A percentile compares a stretch with the other conserved stretches of the same genome.
phyloP scores from a whole-genome alignment of 1,140 invertebrate genomes.

The Drosophila carrolli region DNA sequence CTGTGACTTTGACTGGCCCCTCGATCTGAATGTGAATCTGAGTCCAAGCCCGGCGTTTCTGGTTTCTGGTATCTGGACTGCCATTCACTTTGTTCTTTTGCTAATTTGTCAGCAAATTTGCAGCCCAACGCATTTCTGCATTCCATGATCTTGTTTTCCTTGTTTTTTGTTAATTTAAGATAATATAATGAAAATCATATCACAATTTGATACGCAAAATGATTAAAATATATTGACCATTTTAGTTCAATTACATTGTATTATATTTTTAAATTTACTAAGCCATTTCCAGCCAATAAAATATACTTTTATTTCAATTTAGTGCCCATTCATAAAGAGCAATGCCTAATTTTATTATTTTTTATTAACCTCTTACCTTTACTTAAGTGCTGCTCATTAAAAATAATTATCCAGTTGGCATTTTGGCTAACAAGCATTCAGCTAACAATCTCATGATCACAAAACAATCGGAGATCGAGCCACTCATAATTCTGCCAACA shows the following conservation, averaged over 20 bases:
- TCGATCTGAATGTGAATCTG: background rate
- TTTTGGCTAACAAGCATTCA: slow-evolving; percentile 19
- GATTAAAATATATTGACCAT: too few relatives aligned
- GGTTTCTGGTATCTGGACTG: slow-evolving; percentile 3
- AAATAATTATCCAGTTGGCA: slow-evolving; percentile 45
- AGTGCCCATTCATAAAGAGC: background rate
- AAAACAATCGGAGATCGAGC: slow-evolving; percentile 10
- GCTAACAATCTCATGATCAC: slow-evolving; percentile 1
- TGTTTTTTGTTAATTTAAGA: too few relatives aligned
- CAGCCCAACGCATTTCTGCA: slow-evolving; percentile 46
- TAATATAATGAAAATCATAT: too few relatives aligned
- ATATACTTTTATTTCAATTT: too few relatives aligned
- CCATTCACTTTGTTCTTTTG: slow-evolving; percentile 36
- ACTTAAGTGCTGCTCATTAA: slow-evolving; percentile 19
- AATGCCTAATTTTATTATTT: background rate
- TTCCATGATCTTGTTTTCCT: background rate
- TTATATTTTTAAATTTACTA: too few relatives aligned
- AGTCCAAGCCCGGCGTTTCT: slow-evolving; percentile 7
- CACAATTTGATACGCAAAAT: too few relatives aligned
- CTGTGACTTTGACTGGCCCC: slow-evolving; percentile 16
- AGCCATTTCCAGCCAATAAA: too few relatives aligned
- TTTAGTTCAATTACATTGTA: too few relatives aligned
- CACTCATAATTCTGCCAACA: slow-evolving; percentile 13
- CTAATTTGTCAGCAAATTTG: slow-evolving; percentile 75
- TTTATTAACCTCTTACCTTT: slow-evolving; percentile 11